Evolutionary conservation across 2,113 vertebrate species (phyloP).

Genomic region (Sminthopsis crassicaudata): DNA sequence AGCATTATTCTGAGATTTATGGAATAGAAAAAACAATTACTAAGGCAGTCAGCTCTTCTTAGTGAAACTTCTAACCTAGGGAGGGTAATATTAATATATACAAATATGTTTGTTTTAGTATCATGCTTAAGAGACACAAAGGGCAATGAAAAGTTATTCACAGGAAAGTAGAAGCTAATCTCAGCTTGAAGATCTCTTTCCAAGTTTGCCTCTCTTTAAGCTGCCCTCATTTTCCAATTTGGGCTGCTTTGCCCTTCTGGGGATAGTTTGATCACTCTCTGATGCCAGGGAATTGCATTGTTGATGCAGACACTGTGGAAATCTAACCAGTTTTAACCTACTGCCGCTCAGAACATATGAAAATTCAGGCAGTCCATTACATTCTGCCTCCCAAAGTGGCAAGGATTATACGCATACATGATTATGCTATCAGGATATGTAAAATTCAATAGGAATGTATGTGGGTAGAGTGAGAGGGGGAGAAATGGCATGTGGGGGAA

Average conservation of each 20-base stretch:
- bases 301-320: neutral
- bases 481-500: neutral
- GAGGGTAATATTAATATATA: neutral
- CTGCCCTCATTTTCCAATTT: neutral
- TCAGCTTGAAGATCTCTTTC: neutral
- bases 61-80: accelerated
- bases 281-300: neutral
- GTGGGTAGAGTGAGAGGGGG: neutral
- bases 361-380: neutral
- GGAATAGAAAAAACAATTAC: neutral
- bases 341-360: neutral
- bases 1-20: neutral
- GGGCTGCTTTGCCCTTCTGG: neutral
- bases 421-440: neutral
- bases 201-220: neutral
- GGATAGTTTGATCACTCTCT: neutral
- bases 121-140: neutral
- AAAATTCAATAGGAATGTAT: neutral
- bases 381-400: neutral
- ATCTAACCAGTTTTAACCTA: neutral
- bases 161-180: neutral
- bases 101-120: neutral
- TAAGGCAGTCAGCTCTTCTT: neutral
- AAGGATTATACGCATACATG: neutral
- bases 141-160: neutral